Conservation (phyloP, 2,888 invertebrate species). For the Noctuana brunneofusca region DNA sequence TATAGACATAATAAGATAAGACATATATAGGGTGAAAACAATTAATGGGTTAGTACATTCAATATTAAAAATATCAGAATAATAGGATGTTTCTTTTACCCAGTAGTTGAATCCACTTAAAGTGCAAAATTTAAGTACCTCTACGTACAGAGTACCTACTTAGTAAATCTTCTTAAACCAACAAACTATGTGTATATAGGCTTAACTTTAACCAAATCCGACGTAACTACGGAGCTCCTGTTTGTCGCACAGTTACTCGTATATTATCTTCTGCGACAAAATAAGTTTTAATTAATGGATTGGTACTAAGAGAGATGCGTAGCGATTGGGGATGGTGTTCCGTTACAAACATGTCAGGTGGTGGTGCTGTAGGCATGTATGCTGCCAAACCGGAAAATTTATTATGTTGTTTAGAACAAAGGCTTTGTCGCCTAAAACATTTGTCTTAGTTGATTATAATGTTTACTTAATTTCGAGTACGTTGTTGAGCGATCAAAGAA, state of each 20-base stretch:
- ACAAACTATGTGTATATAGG: neutral
- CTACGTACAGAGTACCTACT: neutral
- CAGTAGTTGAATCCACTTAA: too few relatives aligned
- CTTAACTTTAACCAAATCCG: conserved; percentile 54
- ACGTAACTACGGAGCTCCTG: conserved; percentile 51
- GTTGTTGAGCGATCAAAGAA: neutral
- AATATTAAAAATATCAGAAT: too few relatives aligned
- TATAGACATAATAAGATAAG: too few relatives aligned
- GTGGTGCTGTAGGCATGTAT: conserved; percentile 32
- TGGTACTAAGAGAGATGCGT: conserved; percentile 75
- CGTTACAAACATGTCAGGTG: conserved; percentile 36
- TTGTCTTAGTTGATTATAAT: conserved; percentile 32
- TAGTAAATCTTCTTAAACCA: neutral
- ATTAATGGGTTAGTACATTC: too few relatives aligned
- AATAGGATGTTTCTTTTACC: too few relatives aligned
- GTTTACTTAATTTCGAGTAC: neutral
- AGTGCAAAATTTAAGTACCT: too few relatives aligned
- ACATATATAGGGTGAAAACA: too few relatives aligned
- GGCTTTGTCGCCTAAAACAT: conserved; percentile 25
- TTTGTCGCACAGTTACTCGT: conserved; percentile 58
- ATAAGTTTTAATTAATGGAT: conserved; percentile 83
- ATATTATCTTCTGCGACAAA: conserved; percentile 71
- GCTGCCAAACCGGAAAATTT: conserved; percentile 33
- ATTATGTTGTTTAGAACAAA: conserved; percentile 27
- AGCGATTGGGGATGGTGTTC: conserved; percentile 53